Conservation (phyloP, 2,888 invertebrate species). For the Xanthia togata region DNA sequence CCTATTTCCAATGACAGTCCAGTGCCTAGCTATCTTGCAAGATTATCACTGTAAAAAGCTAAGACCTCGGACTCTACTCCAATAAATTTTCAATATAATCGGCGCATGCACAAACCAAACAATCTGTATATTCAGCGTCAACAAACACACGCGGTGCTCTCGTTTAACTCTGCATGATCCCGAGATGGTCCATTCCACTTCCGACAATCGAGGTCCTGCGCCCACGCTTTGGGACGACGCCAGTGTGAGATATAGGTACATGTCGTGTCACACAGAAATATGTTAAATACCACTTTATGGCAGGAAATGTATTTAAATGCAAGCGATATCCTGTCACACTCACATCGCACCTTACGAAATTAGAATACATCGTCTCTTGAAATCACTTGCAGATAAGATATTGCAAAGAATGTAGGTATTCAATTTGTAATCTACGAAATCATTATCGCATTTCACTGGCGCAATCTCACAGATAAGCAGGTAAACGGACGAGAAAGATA, state of each 20-base stretch:
- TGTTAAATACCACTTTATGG: conserved; percentile 43
- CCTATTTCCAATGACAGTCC: background rate
- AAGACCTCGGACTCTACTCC: background rate
- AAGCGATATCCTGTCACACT: conserved; percentile 37
- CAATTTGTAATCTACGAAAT: conserved; percentile 28
- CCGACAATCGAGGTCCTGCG: conserved; percentile 56
- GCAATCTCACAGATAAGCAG: conserved; percentile 39
- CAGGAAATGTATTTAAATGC: conserved; percentile 59
- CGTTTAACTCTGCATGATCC: conserved; percentile 28
- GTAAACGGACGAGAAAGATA: conserved; percentile 29
- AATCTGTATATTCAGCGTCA: conserved; percentile 15
- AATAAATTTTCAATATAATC: conserved; percentile 21
- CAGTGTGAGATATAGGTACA: conserved; percentile 32
- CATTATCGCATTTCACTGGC: conserved; percentile 36
- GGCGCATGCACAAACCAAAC: background rate
- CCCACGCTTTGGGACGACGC: conserved; percentile 51
- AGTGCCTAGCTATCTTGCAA: conserved; percentile 1
- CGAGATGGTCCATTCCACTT: conserved; percentile 42
- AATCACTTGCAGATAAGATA: conserved; percentile 31
- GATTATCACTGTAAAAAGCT: conserved; percentile 6
- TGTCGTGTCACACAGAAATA: conserved; percentile 42
- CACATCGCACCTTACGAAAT: conserved; percentile 18
- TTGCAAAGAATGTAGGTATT: conserved; percentile 20
- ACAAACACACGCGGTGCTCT: conserved; percentile 50
- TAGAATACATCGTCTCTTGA: conserved; percentile 20